Evolutionary conservation across 2,888 invertebrate genomes (phyloP).

Genomic region (Heliconius erato): DNA sequence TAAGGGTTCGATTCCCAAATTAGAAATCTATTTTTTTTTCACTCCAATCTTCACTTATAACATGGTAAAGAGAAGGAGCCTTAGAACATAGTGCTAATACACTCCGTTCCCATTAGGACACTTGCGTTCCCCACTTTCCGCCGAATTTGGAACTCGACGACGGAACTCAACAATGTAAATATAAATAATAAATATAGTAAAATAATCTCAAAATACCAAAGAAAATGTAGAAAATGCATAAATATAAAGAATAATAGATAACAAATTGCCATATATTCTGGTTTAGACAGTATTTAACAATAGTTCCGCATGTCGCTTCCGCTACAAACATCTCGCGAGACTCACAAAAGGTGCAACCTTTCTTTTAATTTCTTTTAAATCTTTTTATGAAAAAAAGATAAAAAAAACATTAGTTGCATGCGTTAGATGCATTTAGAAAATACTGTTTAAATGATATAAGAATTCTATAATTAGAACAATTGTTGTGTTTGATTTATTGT

Average conservation of each 20-base stretch:
- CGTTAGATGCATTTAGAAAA: background rate
- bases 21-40: no score
- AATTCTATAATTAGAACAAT: constrained; percentile 7
- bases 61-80: no score
- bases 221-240: background rate
- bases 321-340: constrained; percentile 5
- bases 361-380: background rate
- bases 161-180: no score
- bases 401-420: constrained; percentile 7
- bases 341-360: background rate
- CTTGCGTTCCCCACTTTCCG: no score
- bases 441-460: background rate
- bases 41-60: no score
- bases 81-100: no score
- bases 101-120: no score
- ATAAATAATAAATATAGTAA: no score
- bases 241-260: background rate
- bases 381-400: background rate
- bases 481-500: background rate
- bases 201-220: no score
- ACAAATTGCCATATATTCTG: constrained; percentile 2
- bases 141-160: no score
- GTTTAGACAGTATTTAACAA: constrained; percentile 12
- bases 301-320: background rate
- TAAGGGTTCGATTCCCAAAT: no score